Base-by-base conservation (phyloP, 2,113 vertebrate genomes). In the Ia io region DNA sequence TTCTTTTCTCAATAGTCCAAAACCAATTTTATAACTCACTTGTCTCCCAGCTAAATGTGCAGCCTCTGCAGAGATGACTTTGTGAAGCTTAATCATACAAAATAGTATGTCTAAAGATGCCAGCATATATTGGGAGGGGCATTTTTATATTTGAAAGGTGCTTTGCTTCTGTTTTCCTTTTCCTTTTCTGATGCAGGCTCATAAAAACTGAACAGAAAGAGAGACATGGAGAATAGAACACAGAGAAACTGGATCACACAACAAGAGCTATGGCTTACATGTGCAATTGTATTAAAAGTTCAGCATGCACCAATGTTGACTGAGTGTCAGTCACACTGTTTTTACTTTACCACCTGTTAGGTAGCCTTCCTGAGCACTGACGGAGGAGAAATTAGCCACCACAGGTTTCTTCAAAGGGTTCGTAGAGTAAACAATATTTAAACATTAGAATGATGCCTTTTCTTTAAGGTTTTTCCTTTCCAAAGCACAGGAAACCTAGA, bases 11-110 rank as follows among this genome's bases (percentile, higher is more conserved):
- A 95, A 88, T 67, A 95, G 93, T 92, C 90, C 93, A 44, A 97
- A 96, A 96, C 82, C 96, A 96, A 96, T 96, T 96, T 95, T 92
- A 90, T 96, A 95, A 95, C 85, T 95, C 96, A 93, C 90, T 95
- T 96, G 88, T 94, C 73, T 90, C 49, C 25, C 70, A 94, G 77
- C 44, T 93, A 97, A 95, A 95, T 91, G 85, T 80, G 90, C 59
- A 96, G 23, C 88, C 49, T 76, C 90, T 92, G 90, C 63, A 79
- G 78, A 96, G 77, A 76, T 11, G 84, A 79, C 53, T 80, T 89
- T 65, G 25, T 79, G 95, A 95, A 92, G 49, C 90, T 96, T 84
- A 91, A 53, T 82, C 63, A 71, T 84, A 93, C 32, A 95, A 86
- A 94, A 65, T 61, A 5, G 16, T 87, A 14, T 90, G 10, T 71